Evolutionary conservation across 2,797 vertebrate species (phyloP).

Genomic region (Holocentrus rufus): DNA sequence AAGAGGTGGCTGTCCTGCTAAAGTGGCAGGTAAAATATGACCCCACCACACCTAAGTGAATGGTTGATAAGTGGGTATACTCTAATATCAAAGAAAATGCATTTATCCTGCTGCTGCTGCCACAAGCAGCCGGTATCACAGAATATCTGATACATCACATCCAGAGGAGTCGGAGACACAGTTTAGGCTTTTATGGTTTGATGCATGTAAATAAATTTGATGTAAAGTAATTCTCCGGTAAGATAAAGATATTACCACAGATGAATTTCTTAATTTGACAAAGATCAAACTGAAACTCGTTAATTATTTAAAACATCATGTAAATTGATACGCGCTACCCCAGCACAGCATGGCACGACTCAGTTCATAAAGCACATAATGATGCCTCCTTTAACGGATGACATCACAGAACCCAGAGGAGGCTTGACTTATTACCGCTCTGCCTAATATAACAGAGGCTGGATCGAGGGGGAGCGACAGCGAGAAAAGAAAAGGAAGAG

Average conservation of each 20-base stretch:
- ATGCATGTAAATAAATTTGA: neutral
- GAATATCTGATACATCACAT: no score
- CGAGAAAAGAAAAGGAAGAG: slow-evolving; percentile 30
- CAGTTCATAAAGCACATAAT: slow-evolving; percentile 72
- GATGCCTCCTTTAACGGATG: slow-evolving; percentile 78
- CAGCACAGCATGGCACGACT: slow-evolving; percentile 48
- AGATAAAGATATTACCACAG: neutral
- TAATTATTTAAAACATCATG: slow-evolving; percentile 21
- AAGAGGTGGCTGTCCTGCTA: no score
- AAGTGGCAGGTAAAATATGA: no score
- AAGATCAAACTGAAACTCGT: slow-evolving; percentile 20
- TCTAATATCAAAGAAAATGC: no score
- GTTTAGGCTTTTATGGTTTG: neutral
- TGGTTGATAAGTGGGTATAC: no score
- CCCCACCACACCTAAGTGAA: no score
- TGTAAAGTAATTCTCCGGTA: neutral
- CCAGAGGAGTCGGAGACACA: no score
- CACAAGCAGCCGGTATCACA: no score
- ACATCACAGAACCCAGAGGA: slow-evolving; percentile 71
- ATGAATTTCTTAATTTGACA: neutral
- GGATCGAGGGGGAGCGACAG: slow-evolving; percentile 38
- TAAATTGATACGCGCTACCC: slow-evolving; percentile 34
- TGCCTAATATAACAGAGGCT: slow-evolving; percentile 44
- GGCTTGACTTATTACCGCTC: slow-evolving; percentile 58
- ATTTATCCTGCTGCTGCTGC: no score